These are phyloP conservation scores for Bombus waltoni DNA, from an alignment of 1,140 invertebrate species.

Conservation along the genomic window DNA sequence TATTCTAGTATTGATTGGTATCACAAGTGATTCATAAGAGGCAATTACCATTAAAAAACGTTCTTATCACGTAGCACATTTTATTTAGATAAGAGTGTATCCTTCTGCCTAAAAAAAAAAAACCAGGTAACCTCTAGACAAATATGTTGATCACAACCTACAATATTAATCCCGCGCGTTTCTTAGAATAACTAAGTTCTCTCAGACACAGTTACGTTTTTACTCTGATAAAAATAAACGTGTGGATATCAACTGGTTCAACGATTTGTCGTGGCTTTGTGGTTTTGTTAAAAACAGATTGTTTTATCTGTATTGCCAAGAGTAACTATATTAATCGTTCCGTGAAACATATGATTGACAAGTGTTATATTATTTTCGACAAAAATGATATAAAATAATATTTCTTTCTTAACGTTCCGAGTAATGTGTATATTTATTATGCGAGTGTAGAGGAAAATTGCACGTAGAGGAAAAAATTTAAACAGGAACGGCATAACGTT, in stretches of 20 bases:
- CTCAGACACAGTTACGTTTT: background rate
- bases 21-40: conserved; percentile 47
- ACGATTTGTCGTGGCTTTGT: background rate
- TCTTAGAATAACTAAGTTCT: background rate
- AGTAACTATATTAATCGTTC: background rate
- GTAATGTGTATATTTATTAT: background rate
- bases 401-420: background rate
- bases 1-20: conserved; percentile 19
- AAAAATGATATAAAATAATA: background rate
- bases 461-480: background rate
- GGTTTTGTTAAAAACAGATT: background rate
- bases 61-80: conserved; percentile 43
- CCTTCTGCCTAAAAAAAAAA: conserved; percentile 29
- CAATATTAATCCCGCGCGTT: background rate
- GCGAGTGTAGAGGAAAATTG: no score
- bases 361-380: background rate
- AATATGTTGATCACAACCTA: background rate
- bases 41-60: background rate
- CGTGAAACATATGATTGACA: conserved; percentile 9
- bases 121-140: background rate
- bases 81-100: conserved; percentile 41
- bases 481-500: background rate
- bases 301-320: background rate
- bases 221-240: conserved; percentile 6
- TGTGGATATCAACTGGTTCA: background rate